phyloP scores from a whole-genome alignment of 2,113 vertebrate species.

The Hippopotamus amphibius region DNA sequence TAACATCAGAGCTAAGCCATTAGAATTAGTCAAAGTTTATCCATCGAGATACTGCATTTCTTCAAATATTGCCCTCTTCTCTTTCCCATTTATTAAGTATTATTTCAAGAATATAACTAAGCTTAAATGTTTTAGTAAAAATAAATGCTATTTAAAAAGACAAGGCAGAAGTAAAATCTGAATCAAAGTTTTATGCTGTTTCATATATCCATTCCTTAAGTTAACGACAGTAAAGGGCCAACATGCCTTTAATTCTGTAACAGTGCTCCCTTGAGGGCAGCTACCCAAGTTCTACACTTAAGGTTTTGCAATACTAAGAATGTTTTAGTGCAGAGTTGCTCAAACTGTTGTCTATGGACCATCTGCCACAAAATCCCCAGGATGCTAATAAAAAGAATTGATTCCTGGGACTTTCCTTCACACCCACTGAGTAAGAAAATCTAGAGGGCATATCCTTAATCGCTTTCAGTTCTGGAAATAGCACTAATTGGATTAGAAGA shows the following conservation, averaged over 20 bases:
- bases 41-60: neutral
- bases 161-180: neutral
- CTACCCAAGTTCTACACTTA: neutral
- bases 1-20: neutral
- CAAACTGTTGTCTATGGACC: neutral
- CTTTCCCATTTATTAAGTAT: neutral
- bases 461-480: neutral
- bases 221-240: neutral
- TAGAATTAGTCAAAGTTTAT: neutral
- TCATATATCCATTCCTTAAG: neutral
- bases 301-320: neutral
- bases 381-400: neutral
- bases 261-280: neutral
- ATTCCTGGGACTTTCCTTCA: neutral
- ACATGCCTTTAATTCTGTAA: neutral
- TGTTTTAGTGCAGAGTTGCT: neutral
- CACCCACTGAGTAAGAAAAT: neutral
- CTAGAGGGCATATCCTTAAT: neutral
- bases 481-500: neutral
- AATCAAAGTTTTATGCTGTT: slow-evolving; percentile 29
- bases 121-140: neutral
- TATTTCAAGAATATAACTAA: neutral
- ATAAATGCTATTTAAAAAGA: neutral
- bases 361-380: neutral
- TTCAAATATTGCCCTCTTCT: neutral